Percentiles rank a stretch among this genome's conserved stretches.
phyloP scores from a whole-genome alignment of 2,113 vertebrate genomes.

The Tylochromis polylepis region DNA sequence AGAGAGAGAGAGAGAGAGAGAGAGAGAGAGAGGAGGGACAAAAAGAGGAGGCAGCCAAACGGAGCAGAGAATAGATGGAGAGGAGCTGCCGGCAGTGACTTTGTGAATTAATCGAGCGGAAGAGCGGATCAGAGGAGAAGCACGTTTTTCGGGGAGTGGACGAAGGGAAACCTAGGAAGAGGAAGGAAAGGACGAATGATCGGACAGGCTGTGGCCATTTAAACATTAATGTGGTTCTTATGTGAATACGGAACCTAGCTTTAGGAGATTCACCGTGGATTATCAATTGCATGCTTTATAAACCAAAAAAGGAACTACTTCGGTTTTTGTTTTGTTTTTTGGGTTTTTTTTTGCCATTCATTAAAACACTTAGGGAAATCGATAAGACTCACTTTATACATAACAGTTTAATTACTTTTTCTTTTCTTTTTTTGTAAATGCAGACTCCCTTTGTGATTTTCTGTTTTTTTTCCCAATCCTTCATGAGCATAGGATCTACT shows the following conservation, averaged over 20 bases:
- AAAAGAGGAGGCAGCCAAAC: slow-evolving; percentile 51
- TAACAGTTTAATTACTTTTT: slow-evolving; percentile 17
- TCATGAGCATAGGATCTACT: neutral
- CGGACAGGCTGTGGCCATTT: slow-evolving; percentile 47
- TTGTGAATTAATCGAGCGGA: slow-evolving; percentile 70
- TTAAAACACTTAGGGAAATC: slow-evolving; percentile 17
- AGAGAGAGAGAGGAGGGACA: neutral
- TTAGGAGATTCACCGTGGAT: slow-evolving; percentile 38
- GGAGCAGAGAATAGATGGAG: slow-evolving; percentile 56
- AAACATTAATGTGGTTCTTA: slow-evolving; percentile 53
- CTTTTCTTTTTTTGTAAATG: slow-evolving; percentile 23
- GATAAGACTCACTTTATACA: slow-evolving; percentile 28
- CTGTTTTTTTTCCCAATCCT: slow-evolving; percentile 15
- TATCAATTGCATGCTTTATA: slow-evolving; percentile 48
- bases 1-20: neutral
- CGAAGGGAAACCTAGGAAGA: slow-evolving; percentile 38
- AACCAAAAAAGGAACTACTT: slow-evolving; percentile 37
- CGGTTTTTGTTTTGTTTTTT: neutral
- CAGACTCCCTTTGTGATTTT: slow-evolving; percentile 31
- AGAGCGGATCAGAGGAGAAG: slow-evolving; percentile 61
- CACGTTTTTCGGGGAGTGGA: slow-evolving; percentile 69
- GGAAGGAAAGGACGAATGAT: slow-evolving; percentile 48
- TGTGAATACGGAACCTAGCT: slow-evolving; percentile 33
- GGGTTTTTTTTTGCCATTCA: slow-evolving; percentile 24
- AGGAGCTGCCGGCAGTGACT: slow-evolving; percentile 66